Evolutionary conservation across 2,113 vertebrate genomes (phyloP).

Genomic region (Calypte anna): DNA sequence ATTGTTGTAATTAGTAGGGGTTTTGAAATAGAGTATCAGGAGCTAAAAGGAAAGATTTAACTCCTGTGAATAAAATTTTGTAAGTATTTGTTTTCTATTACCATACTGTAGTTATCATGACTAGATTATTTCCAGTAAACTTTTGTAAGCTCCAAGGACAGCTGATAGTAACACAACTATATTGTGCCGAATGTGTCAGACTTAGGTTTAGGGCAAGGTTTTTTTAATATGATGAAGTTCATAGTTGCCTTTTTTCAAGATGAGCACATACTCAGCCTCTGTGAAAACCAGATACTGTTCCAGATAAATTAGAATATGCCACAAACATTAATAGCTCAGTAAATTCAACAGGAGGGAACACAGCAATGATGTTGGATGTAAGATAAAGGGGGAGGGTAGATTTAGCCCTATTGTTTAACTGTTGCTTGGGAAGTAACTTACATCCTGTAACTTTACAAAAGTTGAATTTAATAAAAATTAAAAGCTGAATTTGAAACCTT

Average conservation of each 20-base stretch:
- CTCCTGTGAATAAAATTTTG: neutral
- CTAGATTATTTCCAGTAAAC: neutral
- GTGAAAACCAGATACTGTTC: neutral
- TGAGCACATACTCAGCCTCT: neutral
- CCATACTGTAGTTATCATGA: neutral
- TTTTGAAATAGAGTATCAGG: neutral
- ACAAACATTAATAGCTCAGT: neutral
- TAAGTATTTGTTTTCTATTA: neutral
- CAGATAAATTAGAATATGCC: neutral
- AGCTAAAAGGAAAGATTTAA: neutral
- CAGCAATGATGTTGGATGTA: too few relatives aligned
- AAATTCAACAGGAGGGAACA: neutral
- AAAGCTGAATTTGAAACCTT: neutral
- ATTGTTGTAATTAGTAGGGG: rapidly evolving
- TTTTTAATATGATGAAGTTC: neutral
- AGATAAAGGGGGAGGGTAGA: neutral
- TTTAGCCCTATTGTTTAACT: neutral
- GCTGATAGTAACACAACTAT: neutral
- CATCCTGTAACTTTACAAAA: neutral
- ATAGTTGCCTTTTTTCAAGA: neutral
- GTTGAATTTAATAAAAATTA: neutral
- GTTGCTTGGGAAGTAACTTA: neutral
- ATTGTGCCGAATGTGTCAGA: neutral
- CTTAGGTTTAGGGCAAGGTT: neutral
- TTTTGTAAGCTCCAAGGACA: neutral